Evolutionary conservation across 2,888 invertebrate species (phyloP).

Genomic region (Alloplasta piceator): DNA sequence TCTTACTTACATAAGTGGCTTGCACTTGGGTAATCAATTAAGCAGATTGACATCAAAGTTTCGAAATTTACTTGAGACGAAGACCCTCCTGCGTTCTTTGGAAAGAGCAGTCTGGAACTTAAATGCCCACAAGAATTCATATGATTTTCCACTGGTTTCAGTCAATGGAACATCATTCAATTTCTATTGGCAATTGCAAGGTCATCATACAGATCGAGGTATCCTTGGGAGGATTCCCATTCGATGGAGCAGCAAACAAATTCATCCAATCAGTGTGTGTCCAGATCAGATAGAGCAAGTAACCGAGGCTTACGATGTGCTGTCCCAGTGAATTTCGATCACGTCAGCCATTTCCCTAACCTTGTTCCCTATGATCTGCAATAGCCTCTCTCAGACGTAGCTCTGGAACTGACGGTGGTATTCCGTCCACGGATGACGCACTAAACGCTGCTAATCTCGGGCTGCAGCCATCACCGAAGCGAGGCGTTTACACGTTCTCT

Average conservation of each 20-base stretch:
- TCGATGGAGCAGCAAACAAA: too few relatives aligned
- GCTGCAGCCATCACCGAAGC: conserved; percentile 45
- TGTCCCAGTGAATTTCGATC: neutral
- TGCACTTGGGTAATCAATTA: too few relatives aligned
- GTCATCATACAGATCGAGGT: too few relatives aligned
- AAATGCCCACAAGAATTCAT: too few relatives aligned
- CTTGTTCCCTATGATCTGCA: conserved; percentile 32
- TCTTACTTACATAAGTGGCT: neutral
- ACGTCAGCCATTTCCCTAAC: conserved; percentile 13
- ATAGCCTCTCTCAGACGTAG: neutral
- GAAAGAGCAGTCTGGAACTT: too few relatives aligned
- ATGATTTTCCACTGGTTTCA: too few relatives aligned
- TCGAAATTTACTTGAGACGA: too few relatives aligned
- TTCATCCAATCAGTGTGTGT: neutral
- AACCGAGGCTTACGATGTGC: neutral
- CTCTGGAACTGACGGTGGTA: conserved; percentile 42
- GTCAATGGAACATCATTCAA: too few relatives aligned
- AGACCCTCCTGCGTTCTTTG: too few relatives aligned
- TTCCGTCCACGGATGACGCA: conserved; percentile 51
- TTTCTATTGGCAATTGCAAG: too few relatives aligned
- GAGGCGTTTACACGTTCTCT: conserved; percentile 51
- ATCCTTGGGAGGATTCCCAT: too few relatives aligned
- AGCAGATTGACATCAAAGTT: too few relatives aligned
- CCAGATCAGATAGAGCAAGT: neutral
- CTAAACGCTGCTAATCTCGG: conserved; percentile 58